Evolutionary conservation across 2,113 vertebrate genomes (phyloP).

Genomic region (Trogon surrucura): DNA sequence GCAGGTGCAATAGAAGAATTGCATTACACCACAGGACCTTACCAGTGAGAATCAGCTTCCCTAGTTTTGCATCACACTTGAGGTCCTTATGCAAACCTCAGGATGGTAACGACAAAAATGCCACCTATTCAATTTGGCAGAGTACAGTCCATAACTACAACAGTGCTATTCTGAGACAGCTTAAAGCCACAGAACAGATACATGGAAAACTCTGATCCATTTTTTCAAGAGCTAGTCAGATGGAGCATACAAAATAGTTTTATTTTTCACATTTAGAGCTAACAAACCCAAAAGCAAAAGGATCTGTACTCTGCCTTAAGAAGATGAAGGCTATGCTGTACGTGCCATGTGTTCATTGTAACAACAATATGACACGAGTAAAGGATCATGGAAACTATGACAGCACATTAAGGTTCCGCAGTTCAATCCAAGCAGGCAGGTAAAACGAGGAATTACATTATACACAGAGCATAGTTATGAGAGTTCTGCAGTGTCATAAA

Average conservation of each 20-base stretch:
- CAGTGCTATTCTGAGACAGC: not conserved
- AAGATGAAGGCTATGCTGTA: not conserved
- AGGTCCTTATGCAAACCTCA: not conserved
- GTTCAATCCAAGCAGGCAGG: not conserved
- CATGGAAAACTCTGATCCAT: not conserved
- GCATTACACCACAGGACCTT: not conserved
- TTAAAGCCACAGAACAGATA: not conserved
- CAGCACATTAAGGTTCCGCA: not conserved
- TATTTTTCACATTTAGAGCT: not conserved
- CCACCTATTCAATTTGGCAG: not conserved
- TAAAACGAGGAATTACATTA: not conserved
- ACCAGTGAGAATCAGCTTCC: not conserved
- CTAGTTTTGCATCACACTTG: not conserved
- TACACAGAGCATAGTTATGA: not conserved
- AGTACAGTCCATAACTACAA: not conserved
- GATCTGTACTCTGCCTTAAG: not conserved
- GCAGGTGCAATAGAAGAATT: not conserved
- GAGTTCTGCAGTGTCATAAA: not conserved
- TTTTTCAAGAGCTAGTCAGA: not conserved
- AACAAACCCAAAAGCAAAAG: constrained; percentile 1
- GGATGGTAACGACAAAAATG: not conserved
- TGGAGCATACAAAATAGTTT: not conserved
- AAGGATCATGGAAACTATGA: not conserved
- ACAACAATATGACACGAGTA: not conserved
- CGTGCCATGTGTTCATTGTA: not conserved